Conservation (phyloP, 2,888 invertebrate genomes). For the Malthinus flaveolus region DNA sequence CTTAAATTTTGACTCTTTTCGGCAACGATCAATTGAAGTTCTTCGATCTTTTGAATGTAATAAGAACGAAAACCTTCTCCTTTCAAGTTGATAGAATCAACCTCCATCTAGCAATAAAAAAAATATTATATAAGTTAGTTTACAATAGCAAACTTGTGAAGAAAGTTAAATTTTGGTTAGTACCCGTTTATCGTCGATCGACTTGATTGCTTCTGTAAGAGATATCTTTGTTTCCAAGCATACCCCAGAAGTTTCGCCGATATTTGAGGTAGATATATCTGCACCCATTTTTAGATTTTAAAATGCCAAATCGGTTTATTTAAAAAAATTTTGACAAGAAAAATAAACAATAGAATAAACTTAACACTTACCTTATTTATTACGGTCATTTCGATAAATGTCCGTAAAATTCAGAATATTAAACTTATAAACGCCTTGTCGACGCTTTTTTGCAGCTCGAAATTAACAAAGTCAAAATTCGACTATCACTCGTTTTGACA, state of each 20-base stretch:
- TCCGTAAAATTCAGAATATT: slow-evolving; percentile 2
- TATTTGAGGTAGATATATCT: slow-evolving; percentile 8
- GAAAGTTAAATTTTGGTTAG: neutral
- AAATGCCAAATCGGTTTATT: slow-evolving; percentile 4
- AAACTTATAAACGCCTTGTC: neutral
- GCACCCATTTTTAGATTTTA: slow-evolving; percentile 16
- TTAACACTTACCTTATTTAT: slow-evolving; percentile 36
- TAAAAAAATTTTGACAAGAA: slow-evolving; percentile 22
- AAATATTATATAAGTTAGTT: no score
- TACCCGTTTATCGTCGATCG: no score
- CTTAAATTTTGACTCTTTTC: slow-evolving; percentile 97
- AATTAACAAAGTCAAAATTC: neutral
- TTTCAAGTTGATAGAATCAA: slow-evolving; percentile 65
- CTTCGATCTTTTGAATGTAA: slow-evolving; percentile 97
- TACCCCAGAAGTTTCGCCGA: neutral
- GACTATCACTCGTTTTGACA: slow-evolving; percentile 6
- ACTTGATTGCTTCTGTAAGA: no score
- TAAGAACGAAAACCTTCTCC: slow-evolving; percentile 94
- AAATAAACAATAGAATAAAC: neutral
- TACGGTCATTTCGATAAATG: slow-evolving; percentile 34
- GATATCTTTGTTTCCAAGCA: no score
- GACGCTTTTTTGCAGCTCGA: neutral
- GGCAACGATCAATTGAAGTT: slow-evolving; percentile 92
- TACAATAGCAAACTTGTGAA: neutral
- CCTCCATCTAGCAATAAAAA: slow-evolving; percentile 65